Percentiles rank a stretch among this genome's conserved stretches.
These are phyloP conservation scores for Polyommatus iphigenia DNA, from an alignment of 2,888 invertebrate genomes.

Conservation along the genomic window DNA sequence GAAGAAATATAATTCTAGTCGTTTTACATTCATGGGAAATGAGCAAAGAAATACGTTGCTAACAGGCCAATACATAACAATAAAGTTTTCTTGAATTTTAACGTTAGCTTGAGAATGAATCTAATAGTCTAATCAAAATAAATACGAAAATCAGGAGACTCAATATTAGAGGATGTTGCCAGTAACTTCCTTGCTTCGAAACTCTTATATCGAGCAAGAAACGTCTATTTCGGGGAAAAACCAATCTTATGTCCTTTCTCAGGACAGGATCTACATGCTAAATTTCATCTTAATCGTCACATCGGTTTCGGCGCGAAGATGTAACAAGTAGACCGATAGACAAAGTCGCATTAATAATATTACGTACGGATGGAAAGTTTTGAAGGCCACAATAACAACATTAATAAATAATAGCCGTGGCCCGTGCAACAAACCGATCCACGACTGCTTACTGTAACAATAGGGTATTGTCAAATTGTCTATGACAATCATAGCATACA, in stretches of 20 bases:
- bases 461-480: slow-evolving; percentile 7
- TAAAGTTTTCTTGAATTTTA: background rate
- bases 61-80: background rate
- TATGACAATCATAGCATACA: slow-evolving; percentile 8
- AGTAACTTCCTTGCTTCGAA: background rate
- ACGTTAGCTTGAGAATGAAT: background rate
- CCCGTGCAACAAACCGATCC: background rate
- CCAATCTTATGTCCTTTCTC: no score
- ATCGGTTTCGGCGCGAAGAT: no score
- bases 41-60: slow-evolving; percentile 17
- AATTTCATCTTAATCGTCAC: no score
- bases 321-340: background rate
- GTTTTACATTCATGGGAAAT: slow-evolving; percentile 10
- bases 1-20: slow-evolving; percentile 12
- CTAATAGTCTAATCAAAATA: background rate
- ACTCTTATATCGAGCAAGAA: no score
- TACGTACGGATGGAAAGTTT: background rate
- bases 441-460: slow-evolving; percentile 9
- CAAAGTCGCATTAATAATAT: background rate
- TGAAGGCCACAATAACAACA: background rate
- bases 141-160: background rate
- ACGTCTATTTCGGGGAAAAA: no score
- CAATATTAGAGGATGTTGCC: background rate
- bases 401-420: background rate
- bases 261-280: no score